Percentiles rank a stretch among this genome's conserved stretches.
These are phyloP conservation scores for Disparrhopalites patrizii DNA, from an alignment of 2,888 invertebrate species.

Conservation along the genomic window DNA sequence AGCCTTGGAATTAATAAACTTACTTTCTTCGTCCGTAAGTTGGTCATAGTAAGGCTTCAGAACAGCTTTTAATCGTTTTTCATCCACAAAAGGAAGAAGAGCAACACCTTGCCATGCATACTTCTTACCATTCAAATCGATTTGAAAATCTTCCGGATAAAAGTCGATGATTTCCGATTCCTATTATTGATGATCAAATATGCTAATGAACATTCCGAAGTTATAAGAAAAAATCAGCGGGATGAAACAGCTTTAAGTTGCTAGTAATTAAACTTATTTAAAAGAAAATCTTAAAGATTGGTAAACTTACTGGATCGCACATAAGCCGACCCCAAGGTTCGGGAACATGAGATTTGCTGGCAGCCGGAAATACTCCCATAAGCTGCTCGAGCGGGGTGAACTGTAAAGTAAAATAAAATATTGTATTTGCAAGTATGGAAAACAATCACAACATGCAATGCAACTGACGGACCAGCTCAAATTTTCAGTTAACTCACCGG, in stretches of 20 bases:
- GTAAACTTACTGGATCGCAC: conserved; percentile 71
- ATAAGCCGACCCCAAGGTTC: conserved; percentile 88
- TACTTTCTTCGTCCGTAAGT: conserved; percentile 78
- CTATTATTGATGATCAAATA: too few species aligned
- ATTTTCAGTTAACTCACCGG: conserved; percentile 64
- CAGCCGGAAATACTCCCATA: conserved; percentile 99
- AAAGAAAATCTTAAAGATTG: background rate
- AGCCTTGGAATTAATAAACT: too few species aligned
- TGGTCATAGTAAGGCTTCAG: conserved; percentile 72
- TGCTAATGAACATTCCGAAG: background rate
- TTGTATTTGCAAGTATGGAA: conserved; percentile 16
- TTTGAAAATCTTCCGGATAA: conserved; percentile 95
- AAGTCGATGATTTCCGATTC: conserved; percentile 95
- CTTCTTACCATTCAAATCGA: conserved; percentile 98
- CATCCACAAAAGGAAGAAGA: conserved; percentile 95
- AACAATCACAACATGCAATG: conserved; percentile 17
- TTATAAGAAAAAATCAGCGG: conserved; percentile 11
- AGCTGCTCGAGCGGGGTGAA: conserved; percentile 97
- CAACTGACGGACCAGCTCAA: conserved; percentile 16
- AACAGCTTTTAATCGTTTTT: conserved; percentile 78
- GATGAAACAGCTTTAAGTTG: too few species aligned
- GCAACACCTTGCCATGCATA: conserved; percentile 99
- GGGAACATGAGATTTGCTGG: conserved; percentile 90
- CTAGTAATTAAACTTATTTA: background rate
- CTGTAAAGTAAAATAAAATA: conserved; percentile 54